phyloP scores from a whole-genome alignment of 1,140 invertebrate species.

The Stegodyphus dumicola region DNA sequence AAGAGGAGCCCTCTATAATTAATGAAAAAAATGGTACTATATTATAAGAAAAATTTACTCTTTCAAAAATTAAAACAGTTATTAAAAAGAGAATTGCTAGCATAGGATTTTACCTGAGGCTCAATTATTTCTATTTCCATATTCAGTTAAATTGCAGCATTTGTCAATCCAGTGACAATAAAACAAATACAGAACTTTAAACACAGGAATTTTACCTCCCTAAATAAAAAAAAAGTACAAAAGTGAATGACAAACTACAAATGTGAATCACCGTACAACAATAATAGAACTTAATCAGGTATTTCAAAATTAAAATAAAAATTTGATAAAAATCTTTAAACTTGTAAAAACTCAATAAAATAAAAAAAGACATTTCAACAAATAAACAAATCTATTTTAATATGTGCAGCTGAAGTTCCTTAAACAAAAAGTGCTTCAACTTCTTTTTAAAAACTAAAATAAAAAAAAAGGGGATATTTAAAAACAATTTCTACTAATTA shows the following conservation, averaged over 20 bases:
- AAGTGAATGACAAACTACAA: no score
- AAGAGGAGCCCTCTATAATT: slow-evolving; percentile 53
- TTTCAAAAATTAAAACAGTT: not conserved
- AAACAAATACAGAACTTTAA: slow-evolving; percentile 40
- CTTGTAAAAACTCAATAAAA: no score
- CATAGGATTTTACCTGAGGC: slow-evolving; percentile 35
- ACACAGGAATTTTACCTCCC: not conserved
- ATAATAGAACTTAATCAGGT: not conserved
- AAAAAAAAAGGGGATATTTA: no score
- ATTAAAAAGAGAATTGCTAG: not conserved
- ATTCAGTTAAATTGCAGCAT: slow-evolving; percentile 6
- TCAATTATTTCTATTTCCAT: slow-evolving; percentile 60
- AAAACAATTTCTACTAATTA: no score
- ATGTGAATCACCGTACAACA: not conserved
- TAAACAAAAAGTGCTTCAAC: no score
- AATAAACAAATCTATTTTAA: no score
- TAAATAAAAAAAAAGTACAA: no score
- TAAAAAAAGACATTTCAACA: no score
- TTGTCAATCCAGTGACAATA: slow-evolving; percentile 54
- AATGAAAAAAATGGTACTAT: not conserved
- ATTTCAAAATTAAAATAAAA: not conserved
- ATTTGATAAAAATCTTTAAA: no score
- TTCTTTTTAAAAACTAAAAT: no score
- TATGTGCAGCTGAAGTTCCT: no score
- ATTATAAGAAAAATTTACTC: not conserved